Percentiles rank a stretch among this genome's conserved stretches.
Conservation (phyloP, 2,113 vertebrate genomes). For the Cheirogaleus medius region DNA sequence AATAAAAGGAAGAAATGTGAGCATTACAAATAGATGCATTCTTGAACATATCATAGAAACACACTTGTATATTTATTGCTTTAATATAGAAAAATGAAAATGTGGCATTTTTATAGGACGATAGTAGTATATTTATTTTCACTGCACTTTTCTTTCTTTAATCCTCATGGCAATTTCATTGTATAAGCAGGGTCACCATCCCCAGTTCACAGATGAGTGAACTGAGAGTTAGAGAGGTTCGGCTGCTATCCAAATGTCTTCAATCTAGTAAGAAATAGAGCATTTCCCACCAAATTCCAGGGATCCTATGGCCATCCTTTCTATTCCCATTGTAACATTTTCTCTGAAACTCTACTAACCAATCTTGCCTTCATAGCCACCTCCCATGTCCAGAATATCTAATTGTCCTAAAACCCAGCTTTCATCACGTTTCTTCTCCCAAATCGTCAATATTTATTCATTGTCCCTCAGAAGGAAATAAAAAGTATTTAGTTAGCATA, state of each 20-base stretch:
- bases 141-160: not conserved
- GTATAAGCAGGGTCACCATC: not conserved
- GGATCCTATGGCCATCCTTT: not conserved
- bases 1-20: not conserved
- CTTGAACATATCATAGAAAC: not conserved
- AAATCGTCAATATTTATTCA: not conserved
- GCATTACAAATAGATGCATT: not conserved
- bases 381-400: not conserved
- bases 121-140: not conserved
- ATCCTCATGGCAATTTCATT: not conserved
- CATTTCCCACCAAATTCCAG: no score
- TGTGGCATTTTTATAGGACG: no score
- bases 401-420: not conserved
- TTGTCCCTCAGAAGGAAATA: not conserved
- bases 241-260: not conserved
- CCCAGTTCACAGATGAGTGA: not conserved
- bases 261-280: not conserved
- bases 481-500: not conserved
- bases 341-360: not conserved
- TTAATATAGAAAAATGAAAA: not conserved
- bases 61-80: not conserved
- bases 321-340: not conserved
- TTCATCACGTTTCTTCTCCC: not conserved
- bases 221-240: not conserved
- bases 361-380: not conserved